Percentiles rank a stretch among this genome's conserved stretches.
phyloP scores from a whole-genome alignment of 2,113 vertebrate species.

The Saccopteryx bilineata region DNA sequence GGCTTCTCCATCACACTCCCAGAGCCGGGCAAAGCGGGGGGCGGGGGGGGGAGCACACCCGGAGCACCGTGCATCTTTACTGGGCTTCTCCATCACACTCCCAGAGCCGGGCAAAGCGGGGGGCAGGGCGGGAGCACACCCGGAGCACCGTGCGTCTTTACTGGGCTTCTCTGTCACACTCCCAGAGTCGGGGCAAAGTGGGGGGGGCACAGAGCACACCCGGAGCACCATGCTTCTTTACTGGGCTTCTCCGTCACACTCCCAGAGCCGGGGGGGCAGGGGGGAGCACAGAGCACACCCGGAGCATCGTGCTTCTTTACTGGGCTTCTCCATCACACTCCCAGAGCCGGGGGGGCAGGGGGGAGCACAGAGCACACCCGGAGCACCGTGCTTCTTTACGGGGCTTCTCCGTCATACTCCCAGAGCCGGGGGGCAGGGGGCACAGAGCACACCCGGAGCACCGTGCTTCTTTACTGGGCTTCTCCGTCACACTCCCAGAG shows the following conservation, averaged over 20 bases:
- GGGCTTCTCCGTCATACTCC: no score
- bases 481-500: no score
- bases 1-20: not conserved
- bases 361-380: not conserved
- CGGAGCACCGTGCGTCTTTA: slow-evolving; percentile 76
- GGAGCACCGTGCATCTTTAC: no score
- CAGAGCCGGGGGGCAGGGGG: slow-evolving; percentile 66
- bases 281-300: not conserved
- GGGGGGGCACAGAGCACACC: not conserved
- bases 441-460: not conserved
- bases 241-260: no score
- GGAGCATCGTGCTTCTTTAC: slow-evolving; percentile 77
- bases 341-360: not conserved
- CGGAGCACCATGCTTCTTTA: no score
- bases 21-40: not conserved
- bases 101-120: slow-evolving; percentile 30
- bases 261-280: not conserved
- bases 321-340: not conserved
- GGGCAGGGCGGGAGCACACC: not conserved
- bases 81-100: no score
- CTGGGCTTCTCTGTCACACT: not conserved
- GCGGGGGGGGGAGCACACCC: no score
- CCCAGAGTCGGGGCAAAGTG: not conserved
- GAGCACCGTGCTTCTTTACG: no score
- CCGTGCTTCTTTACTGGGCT: slow-evolving; percentile 81